These are phyloP conservation scores for Chrysodeixis includens DNA, from an alignment of 2,888 invertebrate species.

Conservation along the genomic window DNA sequence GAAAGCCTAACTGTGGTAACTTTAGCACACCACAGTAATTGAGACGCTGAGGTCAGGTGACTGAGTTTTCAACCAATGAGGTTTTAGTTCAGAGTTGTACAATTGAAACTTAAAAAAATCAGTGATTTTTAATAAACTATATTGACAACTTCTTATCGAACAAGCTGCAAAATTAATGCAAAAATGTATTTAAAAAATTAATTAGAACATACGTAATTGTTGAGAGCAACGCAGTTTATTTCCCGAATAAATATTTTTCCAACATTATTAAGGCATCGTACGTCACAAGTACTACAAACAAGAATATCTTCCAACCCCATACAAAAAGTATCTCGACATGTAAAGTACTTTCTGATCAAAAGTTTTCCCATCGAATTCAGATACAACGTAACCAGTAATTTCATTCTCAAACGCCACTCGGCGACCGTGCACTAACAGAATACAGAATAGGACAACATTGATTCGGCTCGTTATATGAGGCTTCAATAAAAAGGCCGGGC, in stretches of 20 bases:
- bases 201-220: no score
- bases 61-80: neutral
- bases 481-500: constrained; percentile 60
- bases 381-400: constrained; percentile 65
- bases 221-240: neutral
- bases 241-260: neutral
- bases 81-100: neutral
- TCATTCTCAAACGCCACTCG: constrained; percentile 66
- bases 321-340: neutral
- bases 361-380: constrained; percentile 26
- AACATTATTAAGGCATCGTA: neutral
- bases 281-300: neutral
- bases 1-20: constrained; percentile 1
- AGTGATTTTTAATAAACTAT: no score
- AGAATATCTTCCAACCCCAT: neutral
- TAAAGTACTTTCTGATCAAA: constrained; percentile 12
- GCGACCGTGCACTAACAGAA: constrained; percentile 64
- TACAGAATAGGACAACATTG: constrained; percentile 75
- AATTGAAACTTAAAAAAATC: neutral
- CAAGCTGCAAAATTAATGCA: no score
- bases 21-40: constrained; percentile 1
- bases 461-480: constrained; percentile 70
- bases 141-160: no score
- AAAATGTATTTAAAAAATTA: no score
- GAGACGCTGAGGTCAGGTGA: neutral